Percentiles rank a stretch among this genome's conserved stretches.
Evolutionary conservation across 2,888 invertebrate genomes (phyloP).

Genomic region (Xestia rhomboidea): DNA sequence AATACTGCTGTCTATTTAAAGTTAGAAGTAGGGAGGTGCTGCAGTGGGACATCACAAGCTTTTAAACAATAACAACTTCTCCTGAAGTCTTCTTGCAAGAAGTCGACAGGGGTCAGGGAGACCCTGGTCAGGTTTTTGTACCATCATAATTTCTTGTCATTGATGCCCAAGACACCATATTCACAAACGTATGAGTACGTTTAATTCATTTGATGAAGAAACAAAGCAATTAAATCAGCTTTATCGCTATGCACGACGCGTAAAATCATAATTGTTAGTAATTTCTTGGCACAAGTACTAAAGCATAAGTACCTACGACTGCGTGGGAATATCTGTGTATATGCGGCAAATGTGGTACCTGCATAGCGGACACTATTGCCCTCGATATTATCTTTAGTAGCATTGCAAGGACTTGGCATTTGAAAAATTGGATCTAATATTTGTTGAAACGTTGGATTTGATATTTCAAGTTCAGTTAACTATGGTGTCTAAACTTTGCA

Average conservation of each 20-base stretch:
- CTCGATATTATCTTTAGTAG: constrained; percentile 17
- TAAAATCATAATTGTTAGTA: constrained; percentile 66
- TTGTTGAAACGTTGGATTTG: constrained; percentile 27
- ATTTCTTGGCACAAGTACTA: constrained; percentile 49
- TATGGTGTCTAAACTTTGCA: not conserved
- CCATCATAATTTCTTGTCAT: not conserved
- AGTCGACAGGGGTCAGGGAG: not conserved
- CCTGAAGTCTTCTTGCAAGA: not conserved
- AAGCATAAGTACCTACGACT: constrained; percentile 18
- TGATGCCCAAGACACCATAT: not conserved
- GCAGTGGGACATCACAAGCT: not conserved
- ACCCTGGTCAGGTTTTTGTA: not conserved
- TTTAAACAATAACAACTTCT: not conserved
- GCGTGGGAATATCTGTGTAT: constrained; percentile 64
- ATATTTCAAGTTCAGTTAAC: not conserved
- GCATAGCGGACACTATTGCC: constrained; percentile 30
- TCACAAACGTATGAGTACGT: constrained; percentile 6
- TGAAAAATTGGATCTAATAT: constrained; percentile 34
- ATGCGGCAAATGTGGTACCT: constrained; percentile 34
- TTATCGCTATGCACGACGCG: constrained; percentile 55
- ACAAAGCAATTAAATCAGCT: constrained; percentile 59
- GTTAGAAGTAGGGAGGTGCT: not conserved
- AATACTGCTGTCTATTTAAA: too few relatives aligned
- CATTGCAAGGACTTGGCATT: constrained; percentile 14
- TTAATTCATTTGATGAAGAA: too few relatives aligned